Conservation (phyloP, 2,888 invertebrate genomes). For the Drosophila pegasa region DNA sequence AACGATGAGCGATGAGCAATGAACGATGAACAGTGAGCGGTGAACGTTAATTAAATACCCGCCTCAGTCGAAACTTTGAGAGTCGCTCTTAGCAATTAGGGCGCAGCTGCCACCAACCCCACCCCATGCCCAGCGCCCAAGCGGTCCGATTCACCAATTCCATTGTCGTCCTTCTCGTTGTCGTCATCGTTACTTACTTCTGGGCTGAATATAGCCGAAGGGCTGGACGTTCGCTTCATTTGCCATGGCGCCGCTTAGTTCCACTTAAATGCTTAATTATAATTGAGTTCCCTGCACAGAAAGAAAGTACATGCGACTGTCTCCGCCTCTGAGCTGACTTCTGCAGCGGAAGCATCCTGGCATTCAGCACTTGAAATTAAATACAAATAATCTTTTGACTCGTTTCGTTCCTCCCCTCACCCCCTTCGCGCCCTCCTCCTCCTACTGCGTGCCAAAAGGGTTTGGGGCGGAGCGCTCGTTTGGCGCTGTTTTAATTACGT, state of each 20-base stretch:
- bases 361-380: constrained; percentile 69
- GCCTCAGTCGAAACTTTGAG: constrained; percentile 51
- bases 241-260: constrained; percentile 71
- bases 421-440: not conserved
- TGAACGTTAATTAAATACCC: constrained; percentile 74
- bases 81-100: constrained; percentile 68
- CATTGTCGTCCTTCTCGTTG: constrained; percentile 24
- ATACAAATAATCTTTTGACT: constrained; percentile 80
- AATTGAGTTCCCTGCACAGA: constrained; percentile 75
- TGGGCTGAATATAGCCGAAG: constrained; percentile 19
- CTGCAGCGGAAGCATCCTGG: constrained; percentile 46
- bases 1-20: constrained; percentile 37
- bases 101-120: constrained; percentile 50
- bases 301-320: constrained; percentile 43
- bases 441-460: constrained; percentile 23
- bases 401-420: constrained; percentile 30
- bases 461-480: constrained; percentile 44
- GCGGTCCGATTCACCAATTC: constrained; percentile 3
- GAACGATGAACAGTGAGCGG: constrained; percentile 62
- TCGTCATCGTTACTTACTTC: constrained; percentile 43
- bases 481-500: constrained; percentile 79
- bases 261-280: constrained; percentile 81
- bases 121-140: constrained; percentile 39
- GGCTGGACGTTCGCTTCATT: constrained; percentile 69
- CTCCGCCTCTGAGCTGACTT: constrained; percentile 22